Evolutionary conservation across 2,797 vertebrate genomes (phyloP), one percentile per base, ranked within the genome.

Genomic region (Melanotaenia nigrans): DNA sequence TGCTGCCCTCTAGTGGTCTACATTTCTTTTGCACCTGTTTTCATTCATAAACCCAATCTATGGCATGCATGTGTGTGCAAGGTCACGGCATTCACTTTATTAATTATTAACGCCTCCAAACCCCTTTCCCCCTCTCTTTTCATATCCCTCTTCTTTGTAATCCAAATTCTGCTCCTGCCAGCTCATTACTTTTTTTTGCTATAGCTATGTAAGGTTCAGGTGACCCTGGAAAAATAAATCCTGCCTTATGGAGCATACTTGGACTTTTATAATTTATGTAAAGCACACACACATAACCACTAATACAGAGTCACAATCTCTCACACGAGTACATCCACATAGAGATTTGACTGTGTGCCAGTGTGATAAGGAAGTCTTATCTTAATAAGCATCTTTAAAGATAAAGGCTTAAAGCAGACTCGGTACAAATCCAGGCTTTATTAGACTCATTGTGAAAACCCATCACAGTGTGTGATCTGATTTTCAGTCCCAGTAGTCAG

Each of bases 1-100:
- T 92, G 74, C 83, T 86, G 75, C 88, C 88, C 92, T 85, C 93
- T 92, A 72, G 88, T 90, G 93, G 69, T 40, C 0, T 1, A 0
- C 18, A 8, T 56, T 1, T 45, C 0, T 56, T 24, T 36, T 82
- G 62, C 71, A 68, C 0, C 42, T 0, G 0, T 18, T 45, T 68
- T 25, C 75, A 79, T 77, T 82, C 63, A 72, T 33, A 79, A 77
- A 77, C 4, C 16, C 1, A 0, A 9, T 20, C 5, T 22, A 3
- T 51, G 25, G 32, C 28, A 60, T 61, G 66, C 8, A 11, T 35
- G 45, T 69, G 24, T 25, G 3, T 57, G 62, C 47, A 56, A 59
- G 38, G 67, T 64, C 54, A 61, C 20, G 1, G 38, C 67, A 35
- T 75, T 11, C 9, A 20, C 53, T 70, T 22, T 70, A 49, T 86